phyloP scores from a whole-genome alignment of 2,797 vertebrate species.

The Trematomus bernacchii region DNA sequence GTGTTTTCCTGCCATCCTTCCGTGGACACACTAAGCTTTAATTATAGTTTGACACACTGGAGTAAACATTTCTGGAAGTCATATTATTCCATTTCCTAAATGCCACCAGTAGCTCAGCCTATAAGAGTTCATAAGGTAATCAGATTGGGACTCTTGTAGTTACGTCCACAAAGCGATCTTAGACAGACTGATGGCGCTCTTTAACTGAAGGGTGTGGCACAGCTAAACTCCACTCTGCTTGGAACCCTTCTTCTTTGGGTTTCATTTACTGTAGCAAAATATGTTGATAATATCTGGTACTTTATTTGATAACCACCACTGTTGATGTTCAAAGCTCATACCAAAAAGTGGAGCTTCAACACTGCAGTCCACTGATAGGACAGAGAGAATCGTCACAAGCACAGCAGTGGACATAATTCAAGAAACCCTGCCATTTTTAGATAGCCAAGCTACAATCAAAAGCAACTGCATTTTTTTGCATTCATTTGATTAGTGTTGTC shows the following conservation, averaged over 20 bases:
- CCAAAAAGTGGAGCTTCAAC: background rate
- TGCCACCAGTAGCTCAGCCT: conserved; percentile 65
- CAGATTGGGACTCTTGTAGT: conserved; percentile 62
- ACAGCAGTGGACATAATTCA: background rate
- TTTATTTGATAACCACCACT: background rate
- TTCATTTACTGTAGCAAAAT: background rate
- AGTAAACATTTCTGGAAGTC: conserved; percentile 54
- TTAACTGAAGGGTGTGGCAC: background rate
- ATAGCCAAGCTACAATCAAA: background rate
- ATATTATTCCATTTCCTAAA: conserved; percentile 66
- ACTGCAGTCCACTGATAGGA: background rate
- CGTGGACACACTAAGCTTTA: background rate
- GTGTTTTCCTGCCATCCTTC: conserved; percentile 19
- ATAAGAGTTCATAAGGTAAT: conserved; percentile 78
- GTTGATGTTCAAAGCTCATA: background rate
- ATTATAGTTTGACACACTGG: conserved; percentile 36
- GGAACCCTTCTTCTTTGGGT: background rate
- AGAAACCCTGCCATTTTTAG: background rate
- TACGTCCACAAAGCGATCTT: conserved; percentile 65
- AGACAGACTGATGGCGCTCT: conserved; percentile 28
- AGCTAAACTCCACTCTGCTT: background rate
- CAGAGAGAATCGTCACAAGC: background rate
- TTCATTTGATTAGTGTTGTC: background rate
- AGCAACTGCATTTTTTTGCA: background rate
- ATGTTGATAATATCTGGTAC: background rate